A percentile compares a stretch with the other conserved stretches of the same genome.
These are phyloP conservation scores for Sebastes nivosus DNA, from an alignment of 2,797 vertebrate species.

Conservation along the genomic window DNA sequence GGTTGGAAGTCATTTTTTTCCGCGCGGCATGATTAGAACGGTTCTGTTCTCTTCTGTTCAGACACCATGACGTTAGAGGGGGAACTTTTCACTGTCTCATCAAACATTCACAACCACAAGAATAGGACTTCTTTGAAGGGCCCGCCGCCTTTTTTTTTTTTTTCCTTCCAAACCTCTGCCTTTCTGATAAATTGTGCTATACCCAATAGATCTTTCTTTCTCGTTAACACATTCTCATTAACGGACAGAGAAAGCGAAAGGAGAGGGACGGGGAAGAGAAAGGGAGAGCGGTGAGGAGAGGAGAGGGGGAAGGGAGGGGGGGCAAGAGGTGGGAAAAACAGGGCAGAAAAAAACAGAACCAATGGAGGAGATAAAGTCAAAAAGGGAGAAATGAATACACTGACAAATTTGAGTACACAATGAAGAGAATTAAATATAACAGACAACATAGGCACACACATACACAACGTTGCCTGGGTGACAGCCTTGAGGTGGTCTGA, in stretches of 20 bases:
- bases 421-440: constrained; percentile 37
- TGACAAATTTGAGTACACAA: constrained; percentile 35
- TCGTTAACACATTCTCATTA: constrained; percentile 87
- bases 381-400: constrained; percentile 42
- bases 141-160: constrained; percentile 64
- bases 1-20: constrained; percentile 93
- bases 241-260: constrained; percentile 71
- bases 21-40: constrained; percentile 88
- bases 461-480: constrained; percentile 55
- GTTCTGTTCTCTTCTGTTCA: constrained; percentile 88
- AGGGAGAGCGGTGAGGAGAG: constrained; percentile 7
- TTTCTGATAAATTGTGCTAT: constrained; percentile 86
- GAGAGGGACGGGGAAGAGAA: constrained; percentile 14
- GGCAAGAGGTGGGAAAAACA: constrained; percentile 45
- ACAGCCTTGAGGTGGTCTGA: constrained; percentile 75
- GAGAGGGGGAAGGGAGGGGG: constrained; percentile 10
- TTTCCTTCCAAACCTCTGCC: constrained; percentile 73
- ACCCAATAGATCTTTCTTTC: constrained; percentile 86
- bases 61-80: constrained; percentile 83
- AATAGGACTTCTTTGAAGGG: constrained; percentile 89
- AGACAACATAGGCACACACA: constrained; percentile 22
- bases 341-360: constrained; percentile 31
- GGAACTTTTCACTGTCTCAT: constrained; percentile 90
- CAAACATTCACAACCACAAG: constrained; percentile 88
- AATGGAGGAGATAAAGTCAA: constrained; percentile 50